phyloP scores from a whole-genome alignment of 1,140 invertebrate genomes.

The Leptinotarsa defecta region DNA sequence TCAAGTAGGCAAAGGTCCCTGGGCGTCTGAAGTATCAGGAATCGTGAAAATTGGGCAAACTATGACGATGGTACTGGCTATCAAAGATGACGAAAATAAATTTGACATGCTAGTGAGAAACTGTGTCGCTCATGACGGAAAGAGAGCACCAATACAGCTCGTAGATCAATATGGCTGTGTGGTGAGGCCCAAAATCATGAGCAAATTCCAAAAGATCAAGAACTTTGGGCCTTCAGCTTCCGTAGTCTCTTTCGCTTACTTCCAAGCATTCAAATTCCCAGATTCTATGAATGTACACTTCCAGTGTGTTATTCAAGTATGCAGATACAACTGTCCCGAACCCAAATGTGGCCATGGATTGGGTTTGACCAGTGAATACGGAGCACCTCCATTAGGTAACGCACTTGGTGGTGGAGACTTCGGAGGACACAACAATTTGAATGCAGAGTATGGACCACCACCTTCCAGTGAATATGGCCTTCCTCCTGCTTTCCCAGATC shows the following conservation, averaged over 20 bases:
- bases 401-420: constrained; percentile 65
- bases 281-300: constrained; percentile 97
- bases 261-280: constrained; percentile 96
- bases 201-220: constrained; percentile 93
- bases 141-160: constrained; percentile 87
- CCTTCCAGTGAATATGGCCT: constrained; percentile 71
- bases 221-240: constrained; percentile 93
- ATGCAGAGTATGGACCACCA: constrained; percentile 72
- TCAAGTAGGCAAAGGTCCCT: constrained; percentile 91
- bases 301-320: constrained; percentile 95
- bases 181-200: constrained; percentile 91
- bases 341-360: constrained; percentile 77
- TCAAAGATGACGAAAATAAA: constrained; percentile 94
- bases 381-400: constrained; percentile 67
- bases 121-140: constrained; percentile 92
- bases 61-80: constrained; percentile 94
- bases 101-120: constrained; percentile 94
- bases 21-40: constrained; percentile 92
- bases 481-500: constrained; percentile 79
- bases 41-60: constrained; percentile 95
- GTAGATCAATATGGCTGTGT: constrained; percentile 92
- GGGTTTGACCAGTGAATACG: constrained; percentile 66
- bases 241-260: constrained; percentile 92
- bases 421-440: constrained; percentile 65
- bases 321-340: constrained; percentile 89